Conservation (phyloP, 1,140 invertebrate genomes). For the Listronotus bonariensis region DNA sequence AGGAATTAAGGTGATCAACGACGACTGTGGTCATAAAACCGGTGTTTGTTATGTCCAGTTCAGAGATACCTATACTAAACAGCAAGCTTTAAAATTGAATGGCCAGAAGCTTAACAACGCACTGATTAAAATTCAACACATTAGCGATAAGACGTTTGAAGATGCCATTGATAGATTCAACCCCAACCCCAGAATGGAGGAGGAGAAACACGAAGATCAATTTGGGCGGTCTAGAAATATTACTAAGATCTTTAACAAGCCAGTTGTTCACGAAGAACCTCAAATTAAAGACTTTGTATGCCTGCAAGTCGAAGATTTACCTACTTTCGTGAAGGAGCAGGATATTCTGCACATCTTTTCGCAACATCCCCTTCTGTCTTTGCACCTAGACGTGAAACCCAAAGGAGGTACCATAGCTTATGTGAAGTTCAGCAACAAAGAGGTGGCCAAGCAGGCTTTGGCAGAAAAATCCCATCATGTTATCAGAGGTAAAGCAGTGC, state of each 20-base stretch:
- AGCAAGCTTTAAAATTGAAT: slow-evolving; percentile 68
- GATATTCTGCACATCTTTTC: slow-evolving; percentile 78
- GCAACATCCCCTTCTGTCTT: slow-evolving; percentile 71
- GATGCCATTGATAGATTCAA: slow-evolving; percentile 67
- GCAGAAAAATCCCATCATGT: slow-evolving; percentile 60
- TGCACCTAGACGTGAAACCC: slow-evolving; percentile 67
- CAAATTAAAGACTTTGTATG: slow-evolving; percentile 58
- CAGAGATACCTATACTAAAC: slow-evolving; percentile 66
- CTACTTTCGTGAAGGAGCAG: slow-evolving; percentile 74
- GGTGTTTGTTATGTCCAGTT: slow-evolving; percentile 84
- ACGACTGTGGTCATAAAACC: slow-evolving; percentile 75
- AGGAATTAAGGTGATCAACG: slow-evolving; percentile 84
- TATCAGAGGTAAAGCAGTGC: slow-evolving; percentile 63
- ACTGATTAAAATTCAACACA: slow-evolving; percentile 63
- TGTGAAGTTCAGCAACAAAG: slow-evolving; percentile 72
- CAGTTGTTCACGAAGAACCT: slow-evolving; percentile 41
- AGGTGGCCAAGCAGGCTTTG: slow-evolving; percentile 68
- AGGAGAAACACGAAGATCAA: slow-evolving; percentile 25
- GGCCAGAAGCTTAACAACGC: slow-evolving; percentile 65
- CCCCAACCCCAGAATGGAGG: slow-evolving; percentile 48
- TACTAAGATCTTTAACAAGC: slow-evolving; percentile 52
- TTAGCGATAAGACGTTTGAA: slow-evolving; percentile 69
- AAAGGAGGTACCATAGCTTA: slow-evolving; percentile 65
- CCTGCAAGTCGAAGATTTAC: slow-evolving; percentile 70
- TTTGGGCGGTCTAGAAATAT: slow-evolving; percentile 36